Percentiles rank a stretch among this genome's conserved stretches.
Evolutionary conservation across 1,140 invertebrate genomes (phyloP).

Genomic region (Aradophagus sp.): DNA sequence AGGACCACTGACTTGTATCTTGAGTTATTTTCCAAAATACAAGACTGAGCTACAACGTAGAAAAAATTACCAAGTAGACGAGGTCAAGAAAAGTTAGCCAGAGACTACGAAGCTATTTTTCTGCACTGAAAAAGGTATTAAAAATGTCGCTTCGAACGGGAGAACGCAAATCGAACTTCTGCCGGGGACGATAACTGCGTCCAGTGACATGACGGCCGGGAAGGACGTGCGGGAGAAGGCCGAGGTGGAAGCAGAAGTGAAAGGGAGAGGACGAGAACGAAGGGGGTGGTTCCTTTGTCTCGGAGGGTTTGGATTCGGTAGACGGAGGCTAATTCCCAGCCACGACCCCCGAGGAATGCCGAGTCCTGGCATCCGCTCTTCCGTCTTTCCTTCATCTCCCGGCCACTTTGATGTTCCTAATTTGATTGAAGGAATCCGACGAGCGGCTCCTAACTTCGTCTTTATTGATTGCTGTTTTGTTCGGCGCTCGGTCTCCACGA

Average conservation of each 20-base stretch:
- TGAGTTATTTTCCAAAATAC: no score
- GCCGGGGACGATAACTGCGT: no score
- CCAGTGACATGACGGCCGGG: no score
- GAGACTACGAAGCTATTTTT: no score
- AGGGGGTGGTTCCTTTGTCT: constrained; percentile 68
- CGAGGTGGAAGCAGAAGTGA: background rate
- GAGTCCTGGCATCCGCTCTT: constrained; percentile 58
- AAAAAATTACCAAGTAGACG: no score
- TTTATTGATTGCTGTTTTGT: constrained; percentile 75
- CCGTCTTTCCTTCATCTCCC: constrained; percentile 65
- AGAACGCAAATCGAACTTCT: no score
- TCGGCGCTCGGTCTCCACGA: constrained; percentile 51
- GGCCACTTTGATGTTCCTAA: constrained; percentile 75
- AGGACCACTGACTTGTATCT: no score
- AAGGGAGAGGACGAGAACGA: background rate
- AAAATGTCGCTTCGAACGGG: no score
- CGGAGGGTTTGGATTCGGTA: constrained; percentile 68
- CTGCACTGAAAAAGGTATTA: no score
- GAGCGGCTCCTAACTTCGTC: constrained; percentile 72
- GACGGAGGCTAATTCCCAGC: constrained; percentile 74
- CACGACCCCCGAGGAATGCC: constrained; percentile 71
- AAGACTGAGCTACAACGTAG: no score
- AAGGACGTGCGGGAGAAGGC: background rate
- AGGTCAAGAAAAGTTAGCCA: no score
- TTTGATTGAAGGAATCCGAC: constrained; percentile 75